Evolutionary conservation across 1,140 invertebrate genomes (phyloP), one percentile per base, ranked within the genome.

Genomic region (Pristionchus pacificus): DNA sequence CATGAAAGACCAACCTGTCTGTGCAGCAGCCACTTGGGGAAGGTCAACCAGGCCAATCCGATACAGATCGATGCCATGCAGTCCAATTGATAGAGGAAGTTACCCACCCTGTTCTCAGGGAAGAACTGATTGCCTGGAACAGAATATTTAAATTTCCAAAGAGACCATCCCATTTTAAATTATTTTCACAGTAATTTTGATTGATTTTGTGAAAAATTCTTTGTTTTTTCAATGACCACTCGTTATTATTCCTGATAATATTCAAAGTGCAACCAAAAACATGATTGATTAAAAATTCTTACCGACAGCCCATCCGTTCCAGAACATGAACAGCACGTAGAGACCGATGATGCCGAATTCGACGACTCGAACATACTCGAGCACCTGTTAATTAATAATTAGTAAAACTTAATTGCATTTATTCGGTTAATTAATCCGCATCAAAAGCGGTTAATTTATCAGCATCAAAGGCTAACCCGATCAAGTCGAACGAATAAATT

Each of bases 11-110:
- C 19, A 24, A 81, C 80, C 69, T 83, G 81, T 71, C 82, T 60
- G 65, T 84, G 79, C 14, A 83, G 71, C 0, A 83, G 78, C 81
- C 81, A 83, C 30, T 83, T 66, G 14, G 81, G 81, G 66, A 78
- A 74, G 15, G 76, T 65, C 14, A 83, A 66, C 81, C 81, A 83
- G 1, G 80, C 79, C 38, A 71, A 69, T 70, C 81, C 81, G 61
- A 83, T 83, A 30, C 71, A 62, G 55, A 83, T 78, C 6, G 81
- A 79, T 15, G 81, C 81, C 27, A 83, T 57, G 6, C 82, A 68
- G 65, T 83, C 81, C 27, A 83, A 32, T 64, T 83, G 81, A 66
- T 84, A 83, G 2, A 83, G 71, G 55, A 70, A 38, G 55, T 82
- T 83, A 38, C 80, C 77, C 28, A 78, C 61, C 33, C 30, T 32